Evolutionary conservation across 92 coral and sea anemone genomes (phyloP), one percentile per base, ranked within the genome.

Genomic region (Palythoa grandis): DNA sequence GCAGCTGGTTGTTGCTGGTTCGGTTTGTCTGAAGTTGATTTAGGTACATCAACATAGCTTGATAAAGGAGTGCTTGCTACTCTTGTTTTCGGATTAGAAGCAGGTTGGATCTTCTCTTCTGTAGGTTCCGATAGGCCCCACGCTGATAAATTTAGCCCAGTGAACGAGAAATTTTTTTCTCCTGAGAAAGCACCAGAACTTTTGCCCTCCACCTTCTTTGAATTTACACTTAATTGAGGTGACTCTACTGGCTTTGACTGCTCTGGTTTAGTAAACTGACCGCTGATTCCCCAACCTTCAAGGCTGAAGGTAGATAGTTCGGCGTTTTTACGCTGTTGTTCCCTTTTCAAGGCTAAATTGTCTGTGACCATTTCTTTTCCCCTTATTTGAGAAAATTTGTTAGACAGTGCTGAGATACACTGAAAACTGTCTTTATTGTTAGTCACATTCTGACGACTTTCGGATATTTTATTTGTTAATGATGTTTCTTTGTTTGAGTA

Each of bases 141-240:
- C 1, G 84, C 84, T 79, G 72, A 65, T 6, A 79, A 6, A 23
- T 79, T 52, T 52, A 79, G 23, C 15, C 47, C 84, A 79, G 40
- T 23, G 56, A 65, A 40, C 54, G 73, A 40, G 17, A 79, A 57
- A 38, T 50, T 79, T 3, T 65, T 47, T n/a, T 65, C 73, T 20
- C 23, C 72, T 17, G 69, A 78, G 37, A 54, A 43, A 47, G 54
- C 70, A 40, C 40, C 29, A 22, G 57, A 7, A 1, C 24, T 40
- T 80, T 47, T 39, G 53, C 19, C 1, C 74, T 43, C 58, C 17
- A 61, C 72, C 7, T 67, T 37, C 9, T 29, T 11, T 12, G 24
- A 69, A 56, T 0, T 56, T 56, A 56, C 61, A 56, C 61, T 13
- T 56, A 56, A 56, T 56, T 56, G 61, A 56, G 4, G 61, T 56